A percentile compares a stretch with the other conserved stretches of the same genome.
phyloP scores from a whole-genome alignment of 2,113 vertebrate genomes.

The Syngnathus typhle region DNA sequence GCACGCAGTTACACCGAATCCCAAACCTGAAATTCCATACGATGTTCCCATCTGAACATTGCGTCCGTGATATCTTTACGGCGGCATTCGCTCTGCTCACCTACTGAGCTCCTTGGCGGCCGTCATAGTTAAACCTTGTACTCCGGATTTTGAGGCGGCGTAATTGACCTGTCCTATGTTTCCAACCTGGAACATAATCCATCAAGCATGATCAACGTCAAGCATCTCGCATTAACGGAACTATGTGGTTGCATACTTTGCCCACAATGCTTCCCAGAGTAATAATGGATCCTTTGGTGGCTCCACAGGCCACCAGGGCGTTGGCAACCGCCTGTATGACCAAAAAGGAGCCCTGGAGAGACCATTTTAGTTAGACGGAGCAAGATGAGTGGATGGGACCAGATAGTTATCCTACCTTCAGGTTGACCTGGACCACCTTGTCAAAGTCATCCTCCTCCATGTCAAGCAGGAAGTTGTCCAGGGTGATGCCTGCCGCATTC shows the following conservation, averaged over 20 bases:
- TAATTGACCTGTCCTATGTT: conserved; percentile 84
- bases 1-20: conserved; percentile 81
- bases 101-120: conserved; percentile 80
- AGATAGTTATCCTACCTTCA: conserved; percentile 70
- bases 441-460: conserved; percentile 79
- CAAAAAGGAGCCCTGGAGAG: conserved; percentile 76
- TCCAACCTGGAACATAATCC: conserved; percentile 70
- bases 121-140: conserved; percentile 77
- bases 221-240: background rate
- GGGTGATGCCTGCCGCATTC: conserved; percentile 78
- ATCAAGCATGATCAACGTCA: background rate
- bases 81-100: conserved; percentile 23
- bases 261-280: conserved; percentile 83
- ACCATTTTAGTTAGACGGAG: background rate
- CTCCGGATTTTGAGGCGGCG: conserved; percentile 80
- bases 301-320: conserved; percentile 74
- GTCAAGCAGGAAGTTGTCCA: conserved; percentile 77
- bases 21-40: conserved; percentile 62
- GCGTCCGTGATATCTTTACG: rapidly evolving
- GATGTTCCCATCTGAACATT: background rate
- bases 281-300: conserved; percentile 77
- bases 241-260: conserved; percentile 65
- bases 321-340: conserved; percentile 78
- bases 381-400: background rate
- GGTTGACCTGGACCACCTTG: conserved; percentile 77